These are phyloP conservation scores for Antechinus stuartii DNA, from an alignment of 2,113 vertebrate genomes.

Conservation along the genomic window DNA sequence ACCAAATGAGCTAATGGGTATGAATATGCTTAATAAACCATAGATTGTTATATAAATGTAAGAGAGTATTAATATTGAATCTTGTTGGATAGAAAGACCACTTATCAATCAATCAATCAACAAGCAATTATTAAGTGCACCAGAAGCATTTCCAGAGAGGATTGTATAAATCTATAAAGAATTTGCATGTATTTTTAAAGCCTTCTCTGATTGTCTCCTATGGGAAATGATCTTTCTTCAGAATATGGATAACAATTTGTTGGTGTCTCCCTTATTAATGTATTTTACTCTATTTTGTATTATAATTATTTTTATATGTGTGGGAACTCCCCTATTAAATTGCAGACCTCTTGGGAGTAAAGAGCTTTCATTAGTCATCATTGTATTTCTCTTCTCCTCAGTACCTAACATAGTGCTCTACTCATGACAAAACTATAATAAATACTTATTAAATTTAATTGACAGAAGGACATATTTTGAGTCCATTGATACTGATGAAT, in stretches of 20 bases:
- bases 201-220: neutral
- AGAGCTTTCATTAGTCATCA: neutral
- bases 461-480: neutral
- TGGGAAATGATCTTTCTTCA: neutral
- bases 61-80: neutral
- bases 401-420: neutral
- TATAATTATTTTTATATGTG: neutral
- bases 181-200: neutral
- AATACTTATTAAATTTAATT: neutral
- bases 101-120: neutral
- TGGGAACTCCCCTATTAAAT: neutral
- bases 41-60: neutral
- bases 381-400: neutral
- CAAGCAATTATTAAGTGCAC: neutral
- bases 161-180: neutral
- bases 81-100: neutral
- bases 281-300: neutral
- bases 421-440: neutral
- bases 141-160: neutral
- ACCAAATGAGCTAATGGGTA: constrained; percentile 3
- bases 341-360: neutral
- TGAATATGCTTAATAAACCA: neutral
- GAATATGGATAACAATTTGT: neutral
- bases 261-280: neutral
- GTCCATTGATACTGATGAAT: neutral